Base-by-base conservation (phyloP, 2,888 invertebrate genomes). In the Tetrapedia diversipes region DNA sequence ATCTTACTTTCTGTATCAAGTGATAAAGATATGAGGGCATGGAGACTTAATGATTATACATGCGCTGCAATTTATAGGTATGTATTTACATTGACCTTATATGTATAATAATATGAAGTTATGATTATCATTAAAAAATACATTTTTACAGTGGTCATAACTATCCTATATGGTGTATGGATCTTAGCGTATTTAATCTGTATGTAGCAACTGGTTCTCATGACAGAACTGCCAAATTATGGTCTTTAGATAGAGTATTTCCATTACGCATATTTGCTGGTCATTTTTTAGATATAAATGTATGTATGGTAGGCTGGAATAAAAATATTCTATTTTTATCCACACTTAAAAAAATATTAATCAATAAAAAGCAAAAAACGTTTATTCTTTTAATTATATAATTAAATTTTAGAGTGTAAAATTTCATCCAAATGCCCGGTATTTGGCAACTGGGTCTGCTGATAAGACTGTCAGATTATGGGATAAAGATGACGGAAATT, bases 361-460 rank as follows among this genome's bases (percentile, higher is more conserved):
- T 2, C 39, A 22, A 39, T 6, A 16, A 22, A 32, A 22, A 34
- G 4, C 10, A 32, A 8, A 37, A 22, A 41, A 19, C 32, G 11
- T 27, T 1, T 10, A 4, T 45, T 22, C n/a, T 19, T 59, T 27
- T 47, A 29, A 6, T 45, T 34, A 19, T 32, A 24, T 34, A 22
- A 10, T 64, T 19, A 22, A 37, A 22, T 69, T 69, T 7, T 90
- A 96, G 96, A 95, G 95, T 89, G 94, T 97, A n/a, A 95, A 95
- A 87, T 98, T 98, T 92, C 98, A 98, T 92, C 97, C 98, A 0
- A 98, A 98, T 92, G 96, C 96, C 83, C 95, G 95, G 85, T 98
- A 98, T 91, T 90, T 98, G 82, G 98, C 97, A 43, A 97, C 97
- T 0, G 98, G 98, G 11, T 97, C 98, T 1, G 94, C 96, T n/a